Conservation (phyloP, 1,140 invertebrate genomes). For the Trichoplusia ni region DNA sequence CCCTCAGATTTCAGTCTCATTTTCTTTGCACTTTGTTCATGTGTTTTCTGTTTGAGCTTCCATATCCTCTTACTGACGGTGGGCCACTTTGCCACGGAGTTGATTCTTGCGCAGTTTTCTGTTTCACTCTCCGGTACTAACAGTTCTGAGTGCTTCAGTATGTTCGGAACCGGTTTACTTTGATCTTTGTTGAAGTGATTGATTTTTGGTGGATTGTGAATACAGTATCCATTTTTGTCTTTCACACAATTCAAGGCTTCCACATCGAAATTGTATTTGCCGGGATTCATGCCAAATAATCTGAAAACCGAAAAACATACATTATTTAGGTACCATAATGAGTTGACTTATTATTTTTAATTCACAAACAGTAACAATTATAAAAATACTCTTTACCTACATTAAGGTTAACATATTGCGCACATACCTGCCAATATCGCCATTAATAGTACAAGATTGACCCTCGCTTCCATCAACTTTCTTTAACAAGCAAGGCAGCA, state of each 20-base stretch:
- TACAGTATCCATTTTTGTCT: slow-evolving; percentile 65
- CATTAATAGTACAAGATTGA: slow-evolving; percentile 57
- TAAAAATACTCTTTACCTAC: too few species aligned
- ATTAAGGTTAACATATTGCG: too few species aligned
- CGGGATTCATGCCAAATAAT: slow-evolving; percentile 67
- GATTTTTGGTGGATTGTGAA: slow-evolving; percentile 56
- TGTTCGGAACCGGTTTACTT: slow-evolving; percentile 29
- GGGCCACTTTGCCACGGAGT: slow-evolving; percentile 53
- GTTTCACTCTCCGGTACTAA: slow-evolving; percentile 28
- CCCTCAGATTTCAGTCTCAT: slow-evolving; percentile 43
- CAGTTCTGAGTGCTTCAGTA: slow-evolving; percentile 36
- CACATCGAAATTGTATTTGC: slow-evolving; percentile 68
- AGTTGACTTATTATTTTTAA: too few species aligned
- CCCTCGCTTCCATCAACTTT: slow-evolving; percentile 42
- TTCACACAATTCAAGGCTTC: slow-evolving; percentile 67
- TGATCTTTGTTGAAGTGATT: neutral
- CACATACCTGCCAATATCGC: slow-evolving; percentile 72
- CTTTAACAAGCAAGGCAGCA: slow-evolving; percentile 63
- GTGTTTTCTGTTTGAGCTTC: slow-evolving; percentile 41
- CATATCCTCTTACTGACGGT: slow-evolving; percentile 49
- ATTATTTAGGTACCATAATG: neutral
- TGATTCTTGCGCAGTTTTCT: slow-evolving; percentile 53
- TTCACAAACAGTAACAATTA: too few species aligned
- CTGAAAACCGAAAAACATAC: slow-evolving; percentile 47
- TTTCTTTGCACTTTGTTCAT: slow-evolving; percentile 45